phyloP scores from a whole-genome alignment of 2,113 vertebrate species.

The Plecturocebus donacophilus region DNA sequence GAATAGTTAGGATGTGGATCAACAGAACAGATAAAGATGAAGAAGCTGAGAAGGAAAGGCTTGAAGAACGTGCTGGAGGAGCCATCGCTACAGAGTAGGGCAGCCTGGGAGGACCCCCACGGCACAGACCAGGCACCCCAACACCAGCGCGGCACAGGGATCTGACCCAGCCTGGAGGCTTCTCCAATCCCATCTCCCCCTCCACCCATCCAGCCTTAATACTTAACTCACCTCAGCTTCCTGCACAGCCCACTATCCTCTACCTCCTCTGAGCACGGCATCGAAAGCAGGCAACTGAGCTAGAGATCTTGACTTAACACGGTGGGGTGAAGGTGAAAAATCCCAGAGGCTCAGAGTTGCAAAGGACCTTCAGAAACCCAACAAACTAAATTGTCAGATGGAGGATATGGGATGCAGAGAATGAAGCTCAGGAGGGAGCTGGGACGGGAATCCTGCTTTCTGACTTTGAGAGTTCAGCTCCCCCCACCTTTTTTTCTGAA shows the following conservation, averaged over 20 bases:
- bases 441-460: not conserved
- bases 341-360: not conserved
- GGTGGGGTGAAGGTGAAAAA: not conserved
- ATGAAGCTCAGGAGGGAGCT: accelerated
- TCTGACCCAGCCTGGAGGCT: not conserved
- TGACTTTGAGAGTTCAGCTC: not conserved
- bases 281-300: not conserved
- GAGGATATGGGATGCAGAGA: not conserved
- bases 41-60: not conserved
- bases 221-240: not conserved
- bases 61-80: not conserved
- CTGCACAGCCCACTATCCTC: not conserved
- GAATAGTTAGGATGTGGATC: not conserved
- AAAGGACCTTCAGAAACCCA: not conserved
- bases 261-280: not conserved
- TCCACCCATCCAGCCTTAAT: not conserved
- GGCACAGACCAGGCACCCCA: not conserved
- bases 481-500: not conserved
- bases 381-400: not conserved
- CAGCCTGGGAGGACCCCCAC: not conserved
- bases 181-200: not conserved
- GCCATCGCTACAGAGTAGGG: not conserved
- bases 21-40: not conserved
- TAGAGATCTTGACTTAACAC: not conserved
- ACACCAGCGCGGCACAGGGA: accelerated